These are phyloP conservation scores for Cylas formicarius DNA, from an alignment of 1,140 invertebrate genomes.

Conservation along the genomic window DNA sequence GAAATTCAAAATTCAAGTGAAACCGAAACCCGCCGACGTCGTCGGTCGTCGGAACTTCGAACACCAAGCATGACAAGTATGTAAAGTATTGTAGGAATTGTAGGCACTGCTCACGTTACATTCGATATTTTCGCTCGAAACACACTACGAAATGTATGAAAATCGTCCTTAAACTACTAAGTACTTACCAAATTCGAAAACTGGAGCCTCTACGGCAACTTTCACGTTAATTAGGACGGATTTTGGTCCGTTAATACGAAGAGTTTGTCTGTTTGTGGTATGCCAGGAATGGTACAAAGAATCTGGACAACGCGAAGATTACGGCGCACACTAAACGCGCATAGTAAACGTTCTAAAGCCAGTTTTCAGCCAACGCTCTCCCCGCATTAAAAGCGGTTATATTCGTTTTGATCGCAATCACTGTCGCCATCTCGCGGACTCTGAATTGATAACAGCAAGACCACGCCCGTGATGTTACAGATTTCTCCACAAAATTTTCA, in stretches of 20 bases:
- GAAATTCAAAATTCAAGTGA: constrained; percentile 28
- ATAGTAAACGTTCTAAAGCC: constrained; percentile 54
- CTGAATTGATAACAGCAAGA: too few relatives aligned
- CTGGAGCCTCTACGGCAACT: constrained; percentile 50
- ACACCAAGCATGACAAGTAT: constrained; percentile 64
- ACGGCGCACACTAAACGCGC: constrained; percentile 74
- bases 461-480: too few relatives aligned
- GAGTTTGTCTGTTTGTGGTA: constrained; percentile 81
- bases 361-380: constrained; percentile 30
- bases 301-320: constrained; percentile 83
- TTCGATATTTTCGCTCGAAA: constrained; percentile 50
- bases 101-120: constrained; percentile 63
- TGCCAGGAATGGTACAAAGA: constrained; percentile 92
- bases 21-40: constrained; percentile 32
- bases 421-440: too few relatives aligned
- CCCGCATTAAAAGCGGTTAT: too few relatives aligned
- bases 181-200: constrained; percentile 61
- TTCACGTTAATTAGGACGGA: constrained; percentile 53
- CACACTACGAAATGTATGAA: constrained; percentile 49
- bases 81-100: constrained; percentile 71
- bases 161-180: constrained; percentile 46
- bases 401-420: too few relatives aligned
- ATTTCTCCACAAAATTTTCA: too few relatives aligned
- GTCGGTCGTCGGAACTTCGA: constrained; percentile 36
- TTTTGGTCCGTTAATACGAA: constrained; percentile 68